Conservation (phyloP, 2,113 vertebrate genomes). For the Sorex fumeus region DNA sequence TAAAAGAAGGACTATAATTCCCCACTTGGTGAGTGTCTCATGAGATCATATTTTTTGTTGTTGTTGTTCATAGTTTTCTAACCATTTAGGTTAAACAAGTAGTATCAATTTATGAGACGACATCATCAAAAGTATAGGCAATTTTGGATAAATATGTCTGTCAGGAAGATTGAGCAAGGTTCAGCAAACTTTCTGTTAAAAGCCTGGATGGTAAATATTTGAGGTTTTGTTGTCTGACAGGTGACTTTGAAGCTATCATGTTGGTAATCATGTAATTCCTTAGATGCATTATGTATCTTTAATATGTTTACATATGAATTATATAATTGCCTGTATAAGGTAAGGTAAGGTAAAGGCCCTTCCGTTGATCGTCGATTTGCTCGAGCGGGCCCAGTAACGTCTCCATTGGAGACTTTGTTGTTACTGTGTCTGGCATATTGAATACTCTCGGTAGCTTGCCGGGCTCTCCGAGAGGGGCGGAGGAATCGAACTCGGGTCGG, state of each 20-base stretch:
- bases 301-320: too few species aligned
- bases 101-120: background rate
- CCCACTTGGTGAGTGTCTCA: background rate
- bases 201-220: background rate
- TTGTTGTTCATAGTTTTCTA: conserved; percentile 12
- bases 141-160: background rate
- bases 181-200: conserved; percentile 23
- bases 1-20: background rate
- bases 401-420: too few species aligned
- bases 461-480: too few species aligned
- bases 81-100: background rate
- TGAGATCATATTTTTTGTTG: background rate
- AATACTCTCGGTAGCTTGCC: too few species aligned
- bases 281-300: too few species aligned
- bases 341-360: too few species aligned
- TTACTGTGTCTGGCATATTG: too few species aligned
- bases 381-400: too few species aligned
- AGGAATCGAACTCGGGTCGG: too few species aligned
- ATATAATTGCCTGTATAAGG: background rate
- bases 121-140: background rate
- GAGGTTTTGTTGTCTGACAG: background rate
- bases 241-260: background rate
- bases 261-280: too few species aligned
- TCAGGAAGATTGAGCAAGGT: background rate
- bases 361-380: too few species aligned